Evolutionary conservation across 2,888 invertebrate species (phyloP).

Genomic region (Notodromas monacha): DNA sequence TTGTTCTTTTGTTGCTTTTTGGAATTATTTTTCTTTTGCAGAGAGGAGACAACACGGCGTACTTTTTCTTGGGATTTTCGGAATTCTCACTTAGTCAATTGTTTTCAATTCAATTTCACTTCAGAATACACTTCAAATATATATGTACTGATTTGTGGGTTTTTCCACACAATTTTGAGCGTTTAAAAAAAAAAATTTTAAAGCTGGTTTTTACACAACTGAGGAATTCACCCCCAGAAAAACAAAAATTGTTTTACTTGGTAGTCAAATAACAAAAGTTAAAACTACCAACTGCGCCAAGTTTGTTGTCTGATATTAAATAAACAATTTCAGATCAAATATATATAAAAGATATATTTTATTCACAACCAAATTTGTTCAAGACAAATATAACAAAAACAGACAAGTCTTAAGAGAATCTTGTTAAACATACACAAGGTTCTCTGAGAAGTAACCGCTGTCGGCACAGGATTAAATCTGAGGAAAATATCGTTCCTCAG

Average conservation of each 20-base stretch:
- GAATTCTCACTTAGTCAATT: conserved; percentile 2
- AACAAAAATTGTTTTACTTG: conserved; percentile 4
- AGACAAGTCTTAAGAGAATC: conserved; percentile 4
- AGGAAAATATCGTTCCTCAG: conserved; percentile 4
- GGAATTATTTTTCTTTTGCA: conserved; percentile 1
- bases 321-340: conserved; percentile 2
- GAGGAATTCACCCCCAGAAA: conserved; percentile 2
- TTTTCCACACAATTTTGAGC: conserved; percentile 1
- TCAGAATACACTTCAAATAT: conserved; percentile 4
- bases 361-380: conserved; percentile 4
- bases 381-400: conserved; percentile 4
- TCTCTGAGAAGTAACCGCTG: conserved; percentile 2
- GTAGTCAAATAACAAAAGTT: conserved; percentile 4
- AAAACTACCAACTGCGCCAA: conserved; percentile 4
- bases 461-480: conserved; percentile 4
- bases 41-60: conserved; percentile 4
- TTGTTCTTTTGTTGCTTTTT: conserved; percentile 4
- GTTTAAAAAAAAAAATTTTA: background rate
- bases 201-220: conserved; percentile 4
- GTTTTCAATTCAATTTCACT: conserved; percentile 4
- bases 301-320: conserved; percentile 2
- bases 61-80: conserved; percentile 1
- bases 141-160: conserved; percentile 4
- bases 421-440: conserved; percentile 4
- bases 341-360: conserved; percentile 4